Evolutionary conservation across 2,797 vertebrate genomes (phyloP).

Genomic region (Astyanax mexicanus): DNA sequence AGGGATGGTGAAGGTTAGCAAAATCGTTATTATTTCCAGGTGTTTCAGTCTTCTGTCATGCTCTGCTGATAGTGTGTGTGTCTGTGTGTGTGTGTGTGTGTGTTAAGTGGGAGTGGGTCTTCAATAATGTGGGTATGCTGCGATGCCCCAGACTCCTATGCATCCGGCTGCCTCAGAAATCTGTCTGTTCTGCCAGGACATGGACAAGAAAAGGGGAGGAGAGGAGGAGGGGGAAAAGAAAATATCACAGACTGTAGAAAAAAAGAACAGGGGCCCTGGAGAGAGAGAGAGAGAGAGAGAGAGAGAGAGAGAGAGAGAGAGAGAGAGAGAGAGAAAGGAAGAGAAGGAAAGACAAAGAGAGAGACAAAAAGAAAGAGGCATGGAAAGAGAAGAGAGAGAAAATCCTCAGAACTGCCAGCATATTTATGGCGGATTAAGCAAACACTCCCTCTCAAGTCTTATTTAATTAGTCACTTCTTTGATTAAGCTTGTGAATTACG

Average conservation of each 20-base stretch:
- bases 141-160: slow-evolving; percentile 12
- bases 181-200: slow-evolving; percentile 29
- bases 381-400: slow-evolving; percentile 20
- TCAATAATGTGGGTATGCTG: slow-evolving; percentile 23
- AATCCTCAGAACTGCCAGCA: neutral
- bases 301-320: slow-evolving; percentile 26
- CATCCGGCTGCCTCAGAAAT: slow-evolving; percentile 36
- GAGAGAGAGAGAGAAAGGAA: slow-evolving; percentile 10
- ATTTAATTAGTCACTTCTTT: slow-evolving; percentile 48
- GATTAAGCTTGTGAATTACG: slow-evolving; percentile 21
- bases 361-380: slow-evolving; percentile 17
- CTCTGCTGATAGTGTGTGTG: slow-evolving; percentile 34
- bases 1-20: slow-evolving; percentile 33
- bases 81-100: slow-evolving; percentile 36
- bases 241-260: slow-evolving; percentile 3
- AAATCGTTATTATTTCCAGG: slow-evolving; percentile 44
- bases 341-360: slow-evolving; percentile 7
- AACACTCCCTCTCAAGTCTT: slow-evolving; percentile 37
- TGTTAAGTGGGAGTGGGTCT: slow-evolving; percentile 26
- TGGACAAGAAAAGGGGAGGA: slow-evolving; percentile 6
- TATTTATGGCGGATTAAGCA: slow-evolving; percentile 44
- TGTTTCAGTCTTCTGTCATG: slow-evolving; percentile 37
- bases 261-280: neutral
- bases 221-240: slow-evolving; percentile 4
- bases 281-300: neutral